Conservation (phyloP, 2,113 vertebrate genomes). For the Mellivora capensis region DNA sequence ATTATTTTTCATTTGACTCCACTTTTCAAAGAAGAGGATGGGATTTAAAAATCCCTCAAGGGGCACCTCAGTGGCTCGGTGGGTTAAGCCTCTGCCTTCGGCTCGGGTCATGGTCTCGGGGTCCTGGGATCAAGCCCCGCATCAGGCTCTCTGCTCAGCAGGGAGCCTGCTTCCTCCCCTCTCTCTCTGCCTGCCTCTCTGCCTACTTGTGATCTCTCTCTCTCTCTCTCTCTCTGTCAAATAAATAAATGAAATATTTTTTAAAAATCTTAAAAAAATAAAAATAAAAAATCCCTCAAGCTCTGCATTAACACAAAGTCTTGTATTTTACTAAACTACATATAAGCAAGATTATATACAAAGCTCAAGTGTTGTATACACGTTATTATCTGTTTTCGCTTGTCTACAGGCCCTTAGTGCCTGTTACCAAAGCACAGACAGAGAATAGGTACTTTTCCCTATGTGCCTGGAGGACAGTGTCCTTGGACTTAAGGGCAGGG, state of each 20-base stretch:
- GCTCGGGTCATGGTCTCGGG: too few relatives aligned
- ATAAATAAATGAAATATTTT: too few relatives aligned
- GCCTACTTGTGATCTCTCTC: too few relatives aligned
- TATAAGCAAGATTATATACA: not conserved
- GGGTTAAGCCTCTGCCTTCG: too few relatives aligned
- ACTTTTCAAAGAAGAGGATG: not conserved
- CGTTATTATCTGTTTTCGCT: not conserved
- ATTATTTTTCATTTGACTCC: constrained; percentile 7
- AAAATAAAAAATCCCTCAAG: too few relatives aligned
- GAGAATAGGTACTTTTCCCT: not conserved
- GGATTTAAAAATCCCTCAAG: not conserved
- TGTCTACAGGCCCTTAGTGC: not conserved
- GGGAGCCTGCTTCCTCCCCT: too few relatives aligned
- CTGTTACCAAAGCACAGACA: not conserved
- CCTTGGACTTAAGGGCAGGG: not conserved
- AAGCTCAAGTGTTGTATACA: not conserved
- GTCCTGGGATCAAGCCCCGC: too few relatives aligned
- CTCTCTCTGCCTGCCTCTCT: too few relatives aligned
- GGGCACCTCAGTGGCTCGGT: too few relatives aligned
- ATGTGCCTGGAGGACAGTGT: not conserved
- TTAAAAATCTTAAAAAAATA: too few relatives aligned
- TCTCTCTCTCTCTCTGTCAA: too few relatives aligned
- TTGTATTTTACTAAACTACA: not conserved
- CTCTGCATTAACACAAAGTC: not conserved
- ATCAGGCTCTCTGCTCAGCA: too few relatives aligned